Base-by-base conservation (phyloP, 2,113 vertebrate genomes). In the Oreochromis spilurus region DNA sequence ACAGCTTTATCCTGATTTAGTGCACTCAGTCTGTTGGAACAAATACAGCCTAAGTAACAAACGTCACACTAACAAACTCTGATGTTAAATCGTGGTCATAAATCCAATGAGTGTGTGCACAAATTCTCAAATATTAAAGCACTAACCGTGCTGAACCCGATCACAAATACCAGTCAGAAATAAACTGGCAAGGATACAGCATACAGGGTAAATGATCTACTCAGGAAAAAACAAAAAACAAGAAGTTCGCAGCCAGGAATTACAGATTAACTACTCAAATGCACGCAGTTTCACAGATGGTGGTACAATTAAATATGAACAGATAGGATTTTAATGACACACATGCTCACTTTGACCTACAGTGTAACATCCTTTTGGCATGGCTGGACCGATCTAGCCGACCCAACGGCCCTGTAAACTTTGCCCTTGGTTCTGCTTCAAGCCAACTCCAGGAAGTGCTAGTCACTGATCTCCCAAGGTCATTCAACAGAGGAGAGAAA, bases 401-500 rank as follows among this genome's bases (percentile, higher is more conserved):
- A 84, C 75, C 87, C n/a, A 84, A 67, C 55, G 11, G 84, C 84
- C 85, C 58, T 43, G 95, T 93, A 97, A 98, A 98, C 97, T 98
- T 97, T 97, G 97, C 96, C 97, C 98, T 98, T 97, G 96, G 93
- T 95, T 95, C 95, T 84, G 89, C 91, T 93, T 95, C 87, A 62
- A 91, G 91, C 91, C 83, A 96, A 97, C 96, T 97, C 92, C 90
- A 95, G 96, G 96, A 96, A 90, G 95, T 95, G 91, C 93, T 95
- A 95, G 94, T 94, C 95, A 93, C 95, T 95, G 93, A 95, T 96
- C 93, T 97, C 95, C 97, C 98, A 99, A 99, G 98, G 98, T 99
- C 98, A 99, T 97, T 95, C 88, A 93, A 91, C 95, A 95, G 83
- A 92, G 91, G 93, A 80, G 84, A 90, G 93, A 97, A 96, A 92